Percentiles rank a stretch among this genome's conserved stretches.
These are phyloP conservation scores for Alligator sinensis DNA, from an alignment of 2,113 vertebrate species.

Conservation along the genomic window DNA sequence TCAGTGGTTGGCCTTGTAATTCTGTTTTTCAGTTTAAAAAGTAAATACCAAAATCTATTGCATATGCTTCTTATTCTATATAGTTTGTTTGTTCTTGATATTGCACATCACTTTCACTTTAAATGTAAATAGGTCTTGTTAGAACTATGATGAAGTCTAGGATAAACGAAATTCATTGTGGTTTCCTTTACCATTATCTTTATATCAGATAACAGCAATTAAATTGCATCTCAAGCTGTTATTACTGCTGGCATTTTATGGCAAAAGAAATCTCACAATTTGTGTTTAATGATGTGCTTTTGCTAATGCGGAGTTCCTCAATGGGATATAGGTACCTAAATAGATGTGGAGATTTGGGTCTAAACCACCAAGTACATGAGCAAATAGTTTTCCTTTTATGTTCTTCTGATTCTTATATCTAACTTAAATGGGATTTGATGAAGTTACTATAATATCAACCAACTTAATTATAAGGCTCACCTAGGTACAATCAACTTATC, in stretches of 20 bases:
- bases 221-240: neutral
- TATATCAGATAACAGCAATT: neutral
- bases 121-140: no score
- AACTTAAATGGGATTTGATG: neutral
- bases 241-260: neutral
- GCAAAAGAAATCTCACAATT: neutral
- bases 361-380: no score
- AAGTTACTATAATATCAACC: neutral
- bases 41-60: neutral
- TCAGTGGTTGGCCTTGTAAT: neutral
- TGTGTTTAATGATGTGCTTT: neutral
- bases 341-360: neutral
- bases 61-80: neutral
- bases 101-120: neutral
- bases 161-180: neutral
- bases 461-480: neutral
- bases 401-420: slow-evolving; percentile 35
- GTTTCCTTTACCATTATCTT: neutral
- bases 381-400: neutral
- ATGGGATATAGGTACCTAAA: neutral
- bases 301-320: neutral
- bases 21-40: neutral
- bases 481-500: slow-evolving; percentile 3
- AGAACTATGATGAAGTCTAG: neutral
- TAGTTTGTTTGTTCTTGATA: neutral